Percentiles rank a stretch among this genome's conserved stretches.
These are phyloP conservation scores for Microcebus lehilahytsara DNA, from an alignment of 2,113 vertebrate species.

Conservation along the genomic window DNA sequence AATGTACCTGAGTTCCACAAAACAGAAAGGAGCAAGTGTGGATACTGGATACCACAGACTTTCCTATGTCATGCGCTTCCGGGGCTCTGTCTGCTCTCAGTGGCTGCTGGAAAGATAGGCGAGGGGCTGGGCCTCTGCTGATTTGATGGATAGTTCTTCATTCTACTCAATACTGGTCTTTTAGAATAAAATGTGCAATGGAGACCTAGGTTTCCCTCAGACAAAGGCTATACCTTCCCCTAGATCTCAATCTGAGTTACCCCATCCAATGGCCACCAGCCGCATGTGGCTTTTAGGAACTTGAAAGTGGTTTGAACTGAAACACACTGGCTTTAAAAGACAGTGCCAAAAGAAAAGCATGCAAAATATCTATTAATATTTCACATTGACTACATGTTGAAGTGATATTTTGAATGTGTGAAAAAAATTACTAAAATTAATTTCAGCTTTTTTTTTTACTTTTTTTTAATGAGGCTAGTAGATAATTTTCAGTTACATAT, in stretches of 20 bases:
- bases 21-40: rapidly evolving
- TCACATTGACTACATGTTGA: background rate
- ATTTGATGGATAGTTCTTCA: background rate
- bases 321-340: background rate
- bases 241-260: background rate
- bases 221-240: background rate
- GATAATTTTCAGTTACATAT: background rate
- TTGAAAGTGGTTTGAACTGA: background rate
- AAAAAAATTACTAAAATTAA: background rate
- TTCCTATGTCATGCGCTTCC: rapidly evolving
- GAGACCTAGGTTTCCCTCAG: background rate
- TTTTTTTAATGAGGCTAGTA: background rate
- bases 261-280: no score
- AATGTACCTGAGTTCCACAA: background rate
- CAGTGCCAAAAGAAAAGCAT: rapidly evolving
- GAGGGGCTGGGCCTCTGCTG: background rate
- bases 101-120: background rate
- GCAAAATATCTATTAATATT: background rate
- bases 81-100: rapidly evolving
- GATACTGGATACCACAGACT: no score
- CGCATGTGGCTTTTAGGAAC: rapidly evolving
- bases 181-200: background rate
- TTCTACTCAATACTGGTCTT: background rate
- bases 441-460: background rate
- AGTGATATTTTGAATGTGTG: background rate